Conservation (phyloP, 2,888 invertebrate genomes). For the Kuschelorhynchus macadamiae region DNA sequence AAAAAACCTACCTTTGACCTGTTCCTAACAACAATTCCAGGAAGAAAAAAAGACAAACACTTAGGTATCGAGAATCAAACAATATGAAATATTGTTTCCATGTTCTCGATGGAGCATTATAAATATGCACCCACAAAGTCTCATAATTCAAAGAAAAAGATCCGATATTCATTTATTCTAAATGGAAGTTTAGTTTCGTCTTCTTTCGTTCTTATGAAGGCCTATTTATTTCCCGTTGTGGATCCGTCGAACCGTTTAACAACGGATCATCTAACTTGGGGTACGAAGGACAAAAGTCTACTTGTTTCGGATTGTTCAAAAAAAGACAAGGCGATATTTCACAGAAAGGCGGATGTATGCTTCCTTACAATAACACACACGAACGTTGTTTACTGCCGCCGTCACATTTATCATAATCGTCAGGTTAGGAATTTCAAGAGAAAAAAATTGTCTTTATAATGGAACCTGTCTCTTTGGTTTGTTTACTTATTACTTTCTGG, state of each 20-base stretch:
- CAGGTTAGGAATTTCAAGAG: constrained; percentile 58
- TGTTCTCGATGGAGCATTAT: constrained; percentile 25
- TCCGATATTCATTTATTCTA: constrained; percentile 62
- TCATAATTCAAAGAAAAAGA: constrained; percentile 62
- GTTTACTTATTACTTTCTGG: too few relatives aligned
- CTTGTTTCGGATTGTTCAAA: constrained; percentile 66
- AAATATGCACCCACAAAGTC: constrained; percentile 49
- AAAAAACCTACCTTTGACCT: too few relatives aligned
- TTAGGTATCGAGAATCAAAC: background rate
- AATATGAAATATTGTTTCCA: constrained; percentile 41
- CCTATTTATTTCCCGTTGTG: constrained; percentile 66
- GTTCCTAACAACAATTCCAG: too few relatives aligned
- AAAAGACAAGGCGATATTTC: constrained; percentile 68
- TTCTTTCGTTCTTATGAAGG: constrained; percentile 61
- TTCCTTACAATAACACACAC: constrained; percentile 68
- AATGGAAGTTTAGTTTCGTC: constrained; percentile 63
- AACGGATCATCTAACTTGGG: constrained; percentile 67
- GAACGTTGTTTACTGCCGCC: constrained; percentile 54
- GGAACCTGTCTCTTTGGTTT: background rate
- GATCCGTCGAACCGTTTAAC: constrained; percentile 66
- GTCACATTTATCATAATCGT: constrained; percentile 65
- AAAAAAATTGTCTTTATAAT: constrained; percentile 22
- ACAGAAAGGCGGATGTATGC: constrained; percentile 68
- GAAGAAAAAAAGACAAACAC: background rate
- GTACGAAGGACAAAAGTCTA: constrained; percentile 66